phyloP scores from a whole-genome alignment of 2,888 invertebrate genomes.

The Polyommatus iphigenia region DNA sequence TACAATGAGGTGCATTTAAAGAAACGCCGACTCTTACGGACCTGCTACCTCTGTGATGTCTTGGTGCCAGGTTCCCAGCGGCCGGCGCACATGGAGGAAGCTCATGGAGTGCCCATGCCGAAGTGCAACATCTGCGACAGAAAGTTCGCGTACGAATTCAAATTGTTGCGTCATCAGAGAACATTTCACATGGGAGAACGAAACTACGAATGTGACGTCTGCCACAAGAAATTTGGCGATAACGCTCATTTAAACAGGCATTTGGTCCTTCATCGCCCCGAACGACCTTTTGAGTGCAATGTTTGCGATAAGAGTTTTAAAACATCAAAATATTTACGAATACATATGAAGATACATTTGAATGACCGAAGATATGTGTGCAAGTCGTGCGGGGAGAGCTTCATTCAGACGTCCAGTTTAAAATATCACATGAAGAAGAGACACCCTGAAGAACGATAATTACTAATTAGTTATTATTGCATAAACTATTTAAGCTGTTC shows the following conservation, averaged over 20 bases:
- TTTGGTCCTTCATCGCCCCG: neutral
- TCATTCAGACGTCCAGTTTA: conserved; percentile 48
- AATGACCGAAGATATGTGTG: conserved; percentile 50
- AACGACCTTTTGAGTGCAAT: neutral
- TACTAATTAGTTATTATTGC: neutral
- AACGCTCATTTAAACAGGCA: neutral
- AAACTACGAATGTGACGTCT: conserved; percentile 35
- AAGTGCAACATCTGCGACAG: conserved; percentile 51
- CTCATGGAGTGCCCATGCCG: conserved; percentile 50
- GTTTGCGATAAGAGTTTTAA: conserved; percentile 5
- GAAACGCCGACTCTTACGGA: neutral
- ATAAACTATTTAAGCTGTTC: neutral
- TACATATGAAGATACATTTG: conserved; percentile 46
- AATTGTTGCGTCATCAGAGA: conserved; percentile 49
- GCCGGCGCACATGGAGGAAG: conserved; percentile 50
- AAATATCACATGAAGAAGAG: conserved; percentile 47
- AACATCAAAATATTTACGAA: neutral
- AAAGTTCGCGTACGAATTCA: conserved; percentile 48
- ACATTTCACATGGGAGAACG: conserved; percentile 49
- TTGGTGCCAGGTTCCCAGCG: conserved; percentile 47
- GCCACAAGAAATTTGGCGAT: neutral
- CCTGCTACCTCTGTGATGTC: conserved; percentile 40
- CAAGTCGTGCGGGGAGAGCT: conserved; percentile 49
- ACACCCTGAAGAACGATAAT: conserved; percentile 38
- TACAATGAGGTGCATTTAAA: neutral